These are phyloP conservation scores for Chymomyza costata DNA, from an alignment of 1,140 invertebrate genomes.

Conservation along the genomic window DNA sequence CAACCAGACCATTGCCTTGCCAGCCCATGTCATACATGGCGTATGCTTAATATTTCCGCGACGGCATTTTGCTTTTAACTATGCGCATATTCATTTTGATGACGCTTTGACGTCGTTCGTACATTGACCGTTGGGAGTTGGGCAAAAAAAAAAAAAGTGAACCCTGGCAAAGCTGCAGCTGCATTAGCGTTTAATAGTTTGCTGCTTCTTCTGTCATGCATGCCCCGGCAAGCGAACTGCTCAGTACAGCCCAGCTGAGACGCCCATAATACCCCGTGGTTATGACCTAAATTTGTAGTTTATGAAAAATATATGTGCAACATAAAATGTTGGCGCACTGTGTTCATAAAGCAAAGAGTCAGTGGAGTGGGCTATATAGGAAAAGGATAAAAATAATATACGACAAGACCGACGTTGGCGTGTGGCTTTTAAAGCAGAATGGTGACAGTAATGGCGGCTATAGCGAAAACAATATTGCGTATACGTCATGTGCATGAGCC, in stretches of 20 bases:
- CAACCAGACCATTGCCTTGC: too few relatives aligned
- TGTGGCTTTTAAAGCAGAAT: too few relatives aligned
- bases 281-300: constrained; percentile 65
- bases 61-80: constrained; percentile 25
- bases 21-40: constrained; percentile 35
- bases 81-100: constrained; percentile 69
- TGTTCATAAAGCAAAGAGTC: constrained; percentile 47
- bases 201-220: constrained; percentile 25
- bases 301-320: constrained; percentile 67
- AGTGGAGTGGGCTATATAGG: constrained; percentile 12
- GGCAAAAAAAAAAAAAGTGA: too few relatives aligned
- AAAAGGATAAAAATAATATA: constrained; percentile 1
- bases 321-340: constrained; percentile 46
- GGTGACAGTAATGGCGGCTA: constrained; percentile 51
- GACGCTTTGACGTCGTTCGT: constrained; percentile 53
- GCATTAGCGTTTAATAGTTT: constrained; percentile 49
- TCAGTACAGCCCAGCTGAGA: constrained; percentile 5
- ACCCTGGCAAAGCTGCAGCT: constrained; percentile 27
- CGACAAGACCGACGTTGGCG: constrained; percentile 14
- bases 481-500: constrained; percentile 26
- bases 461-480: constrained; percentile 37
- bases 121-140: constrained; percentile 57
- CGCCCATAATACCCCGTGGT: constrained; percentile 41
- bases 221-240: constrained; percentile 9
- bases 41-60: constrained; percentile 69